Evolutionary conservation across 2,888 invertebrate species (phyloP).

Genomic region (Luperina testacea): DNA sequence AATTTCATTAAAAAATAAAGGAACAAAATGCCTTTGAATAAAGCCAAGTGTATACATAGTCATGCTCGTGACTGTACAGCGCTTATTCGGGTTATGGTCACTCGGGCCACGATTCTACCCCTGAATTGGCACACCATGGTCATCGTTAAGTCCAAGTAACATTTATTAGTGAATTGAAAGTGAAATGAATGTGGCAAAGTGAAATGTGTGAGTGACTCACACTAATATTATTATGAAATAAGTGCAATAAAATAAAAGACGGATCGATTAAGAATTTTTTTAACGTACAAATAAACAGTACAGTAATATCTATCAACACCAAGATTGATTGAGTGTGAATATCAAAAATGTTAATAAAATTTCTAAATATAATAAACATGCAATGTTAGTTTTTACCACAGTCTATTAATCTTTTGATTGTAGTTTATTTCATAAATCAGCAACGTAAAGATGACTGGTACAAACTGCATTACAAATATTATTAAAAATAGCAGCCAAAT

Average conservation of each 20-base stretch:
- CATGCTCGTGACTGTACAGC: background rate
- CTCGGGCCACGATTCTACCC: slow-evolving; percentile 22
- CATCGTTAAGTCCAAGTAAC: slow-evolving; percentile 12
- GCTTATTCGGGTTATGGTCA: slow-evolving; percentile 23
- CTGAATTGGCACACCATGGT: slow-evolving; percentile 15
- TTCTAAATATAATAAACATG: background rate
- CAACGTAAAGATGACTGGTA: background rate
- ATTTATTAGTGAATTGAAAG: background rate
- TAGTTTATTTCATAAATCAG: background rate
- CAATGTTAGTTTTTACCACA: background rate
- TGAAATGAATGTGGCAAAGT: slow-evolving; percentile 16
- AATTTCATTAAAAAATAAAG: no score
- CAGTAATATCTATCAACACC: background rate
- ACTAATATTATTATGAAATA: background rate
- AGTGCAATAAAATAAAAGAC: slow-evolving; percentile 23
- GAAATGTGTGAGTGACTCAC: slow-evolving; percentile 3
- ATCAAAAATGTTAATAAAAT: background rate
- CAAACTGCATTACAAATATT: background rate
- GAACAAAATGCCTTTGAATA: no score
- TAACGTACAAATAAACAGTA: background rate
- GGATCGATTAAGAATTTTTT: background rate
- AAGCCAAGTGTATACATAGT: no score
- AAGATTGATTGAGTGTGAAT: background rate
- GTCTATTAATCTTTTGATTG: background rate
- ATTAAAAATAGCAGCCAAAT: background rate